phyloP scores from a whole-genome alignment of 2,888 invertebrate genomes.

The Oxyteleia sp. region DNA sequence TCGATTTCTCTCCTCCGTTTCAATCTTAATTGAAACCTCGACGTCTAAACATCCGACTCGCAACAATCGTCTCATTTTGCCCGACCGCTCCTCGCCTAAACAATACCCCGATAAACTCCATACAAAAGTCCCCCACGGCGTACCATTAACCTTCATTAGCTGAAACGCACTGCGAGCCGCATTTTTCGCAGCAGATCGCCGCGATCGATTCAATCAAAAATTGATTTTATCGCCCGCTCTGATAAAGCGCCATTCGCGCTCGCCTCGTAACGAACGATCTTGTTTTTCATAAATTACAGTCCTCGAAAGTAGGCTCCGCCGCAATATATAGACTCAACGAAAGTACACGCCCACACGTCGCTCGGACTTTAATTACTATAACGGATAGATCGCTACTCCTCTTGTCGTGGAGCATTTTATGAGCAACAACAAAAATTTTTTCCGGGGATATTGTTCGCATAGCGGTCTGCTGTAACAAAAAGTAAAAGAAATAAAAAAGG shows the following conservation, averaged over 20 bases:
- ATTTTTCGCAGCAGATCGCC: no score
- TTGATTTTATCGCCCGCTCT: slow-evolving; percentile 57
- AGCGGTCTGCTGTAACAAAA: no score
- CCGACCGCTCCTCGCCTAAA: neutral
- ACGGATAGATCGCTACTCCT: slow-evolving; percentile 54
- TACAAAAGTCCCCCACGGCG: slow-evolving; percentile 6
- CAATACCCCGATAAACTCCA: slow-evolving; percentile 13
- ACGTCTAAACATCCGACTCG: neutral
- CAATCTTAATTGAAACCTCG: neutral
- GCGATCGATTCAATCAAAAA: slow-evolving; percentile 41
- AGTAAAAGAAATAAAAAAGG: slow-evolving; percentile 33
- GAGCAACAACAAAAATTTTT: no score
- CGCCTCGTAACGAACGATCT: slow-evolving; percentile 58
- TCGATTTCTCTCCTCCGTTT: no score
- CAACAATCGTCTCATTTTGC: neutral
- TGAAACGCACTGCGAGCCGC: no score
- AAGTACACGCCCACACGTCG: slow-evolving; percentile 72
- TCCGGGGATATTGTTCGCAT: no score
- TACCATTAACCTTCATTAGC: slow-evolving; percentile 54
- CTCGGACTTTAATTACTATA: slow-evolving; percentile 70
- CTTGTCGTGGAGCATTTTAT: no score
- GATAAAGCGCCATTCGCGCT: no score
- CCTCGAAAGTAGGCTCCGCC: slow-evolving; percentile 70
- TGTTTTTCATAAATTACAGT: slow-evolving; percentile 69
- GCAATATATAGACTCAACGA: slow-evolving; percentile 55